phyloP scores from a whole-genome alignment of 2,888 invertebrate genomes.

The Agrochola litura region DNA sequence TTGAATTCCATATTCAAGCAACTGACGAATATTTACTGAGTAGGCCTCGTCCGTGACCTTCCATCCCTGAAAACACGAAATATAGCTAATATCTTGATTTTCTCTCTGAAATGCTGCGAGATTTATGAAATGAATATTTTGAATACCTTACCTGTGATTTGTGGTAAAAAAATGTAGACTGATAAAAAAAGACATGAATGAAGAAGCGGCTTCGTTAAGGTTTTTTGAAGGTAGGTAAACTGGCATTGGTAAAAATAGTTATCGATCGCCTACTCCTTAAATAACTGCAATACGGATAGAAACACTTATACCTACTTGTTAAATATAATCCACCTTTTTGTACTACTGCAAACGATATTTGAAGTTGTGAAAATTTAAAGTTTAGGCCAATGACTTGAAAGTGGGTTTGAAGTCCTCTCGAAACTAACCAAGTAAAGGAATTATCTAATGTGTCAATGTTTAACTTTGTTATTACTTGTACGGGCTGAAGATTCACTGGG shows the following conservation, averaged over 20 bases:
- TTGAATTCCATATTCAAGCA: conserved; percentile 29
- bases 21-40: conserved; percentile 21
- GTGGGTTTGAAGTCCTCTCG: conserved; percentile 21
- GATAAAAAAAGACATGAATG: background rate
- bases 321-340: background rate
- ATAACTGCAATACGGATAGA: background rate
- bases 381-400: conserved; percentile 17
- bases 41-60: conserved; percentile 19
- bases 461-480: conserved; percentile 43
- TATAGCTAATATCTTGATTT: conserved; percentile 44
- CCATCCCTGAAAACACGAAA: conserved; percentile 19
- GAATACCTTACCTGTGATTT: conserved; percentile 2
- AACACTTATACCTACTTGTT: background rate
- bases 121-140: background rate
- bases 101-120: conserved; percentile 9
- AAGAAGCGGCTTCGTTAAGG: background rate
- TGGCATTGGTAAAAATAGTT: background rate
- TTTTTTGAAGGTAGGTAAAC: background rate
- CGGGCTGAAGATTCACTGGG: conserved; percentile 43
- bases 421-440: conserved; percentile 36
- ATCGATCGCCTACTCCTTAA: background rate
- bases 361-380: background rate
- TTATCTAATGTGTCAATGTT: conserved; percentile 35
- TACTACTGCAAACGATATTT: background rate
- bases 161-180: background rate